A percentile compares a stretch with the other conserved stretches of the same genome.
phyloP scores from a whole-genome alignment of 1,140 invertebrate genomes.

The Drosophila fuyamai region DNA sequence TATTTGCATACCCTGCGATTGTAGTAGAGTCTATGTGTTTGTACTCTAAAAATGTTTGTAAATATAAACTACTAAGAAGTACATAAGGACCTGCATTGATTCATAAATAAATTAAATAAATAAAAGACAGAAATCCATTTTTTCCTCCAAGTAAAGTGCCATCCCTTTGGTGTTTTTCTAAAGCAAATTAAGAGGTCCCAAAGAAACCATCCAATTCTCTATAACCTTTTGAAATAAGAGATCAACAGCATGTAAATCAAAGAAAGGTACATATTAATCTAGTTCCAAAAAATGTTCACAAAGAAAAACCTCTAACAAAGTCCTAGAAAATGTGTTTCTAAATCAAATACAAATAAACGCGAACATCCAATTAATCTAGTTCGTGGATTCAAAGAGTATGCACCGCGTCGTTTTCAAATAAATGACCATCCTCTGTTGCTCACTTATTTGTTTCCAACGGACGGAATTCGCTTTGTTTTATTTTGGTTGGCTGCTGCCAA shows the following conservation, averaged over 20 bases:
- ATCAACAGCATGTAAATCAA: too few relatives aligned
- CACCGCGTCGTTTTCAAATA: neutral
- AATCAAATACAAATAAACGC: neutral
- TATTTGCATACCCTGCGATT: constrained; percentile 17
- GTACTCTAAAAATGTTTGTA: too few relatives aligned
- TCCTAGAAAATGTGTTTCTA: neutral
- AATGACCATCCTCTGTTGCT: constrained; percentile 9
- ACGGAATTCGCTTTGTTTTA: constrained; percentile 21
- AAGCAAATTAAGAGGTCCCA: too few relatives aligned
- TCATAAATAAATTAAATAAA: too few relatives aligned
- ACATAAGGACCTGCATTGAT: too few relatives aligned
- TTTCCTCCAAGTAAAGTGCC: too few relatives aligned
- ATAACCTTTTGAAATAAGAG: too few relatives aligned
- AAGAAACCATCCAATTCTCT: too few relatives aligned
- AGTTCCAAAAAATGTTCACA: neutral
- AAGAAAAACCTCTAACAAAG: neutral
- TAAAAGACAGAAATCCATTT: too few relatives aligned
- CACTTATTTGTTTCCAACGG: constrained; percentile 35
- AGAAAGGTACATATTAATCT: too few relatives aligned
- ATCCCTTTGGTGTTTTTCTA: too few relatives aligned
- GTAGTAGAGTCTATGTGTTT: neutral
- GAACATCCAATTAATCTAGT: neutral
- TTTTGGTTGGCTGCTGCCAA: constrained; percentile 20
- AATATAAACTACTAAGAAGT: too few relatives aligned
- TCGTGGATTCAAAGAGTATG: constrained; percentile 4